Base-by-base conservation (phyloP, 2,888 invertebrate species). In the Ophion ventricosus region DNA sequence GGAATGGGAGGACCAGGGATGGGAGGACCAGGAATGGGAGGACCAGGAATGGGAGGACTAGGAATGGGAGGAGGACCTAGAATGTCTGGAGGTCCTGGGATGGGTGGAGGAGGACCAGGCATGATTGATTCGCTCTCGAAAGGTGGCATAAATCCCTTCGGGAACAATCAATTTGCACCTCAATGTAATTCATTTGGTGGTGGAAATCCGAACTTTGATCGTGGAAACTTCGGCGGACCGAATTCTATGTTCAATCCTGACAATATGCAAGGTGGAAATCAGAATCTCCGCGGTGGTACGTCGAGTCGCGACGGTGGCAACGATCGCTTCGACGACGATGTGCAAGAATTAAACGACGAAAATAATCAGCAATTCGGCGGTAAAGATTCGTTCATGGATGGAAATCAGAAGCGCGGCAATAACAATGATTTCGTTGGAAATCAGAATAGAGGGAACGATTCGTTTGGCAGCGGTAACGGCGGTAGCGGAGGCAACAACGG, bases 121-220 rank as follows among this genome's bases (percentile, higher is more conserved):
- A 78, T 75, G 11, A 59, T 57, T 5, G 85, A 82, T 26, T 26
- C 73, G 5, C 66, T 77, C 10, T 57, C 54, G 61, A 89, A 89
- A 23, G 92, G 94, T 35, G 89, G 90, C 7, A 90, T 89, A 2
- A 89, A 89, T 80, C 88, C 88, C 29, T 90, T 90, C 61, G 83
- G 84, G 82, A 89, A 92, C 29, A 88, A 85, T 86, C 89, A 88
- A 66, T 91, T 91, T 35, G 67, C 49, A n/a, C 59, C 88, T 35
- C 74, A 72, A 14, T 92, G 89, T 61, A 90, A 90, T 74, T 87
- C 91, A 0, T 92, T 91, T 73, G 87, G 82, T 20, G 86, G 85
- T n/a, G 87, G 88, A 69, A 92, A 87, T 83, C 88, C 89, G 81
- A 90, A 63, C 74, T 92, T 89, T 78, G 83, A 88, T 26, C 89